A percentile compares a stretch with the other conserved stretches of the same genome.
These are phyloP conservation scores for Athene noctua DNA, from an alignment of 2,113 vertebrate species.

Conservation along the genomic window DNA sequence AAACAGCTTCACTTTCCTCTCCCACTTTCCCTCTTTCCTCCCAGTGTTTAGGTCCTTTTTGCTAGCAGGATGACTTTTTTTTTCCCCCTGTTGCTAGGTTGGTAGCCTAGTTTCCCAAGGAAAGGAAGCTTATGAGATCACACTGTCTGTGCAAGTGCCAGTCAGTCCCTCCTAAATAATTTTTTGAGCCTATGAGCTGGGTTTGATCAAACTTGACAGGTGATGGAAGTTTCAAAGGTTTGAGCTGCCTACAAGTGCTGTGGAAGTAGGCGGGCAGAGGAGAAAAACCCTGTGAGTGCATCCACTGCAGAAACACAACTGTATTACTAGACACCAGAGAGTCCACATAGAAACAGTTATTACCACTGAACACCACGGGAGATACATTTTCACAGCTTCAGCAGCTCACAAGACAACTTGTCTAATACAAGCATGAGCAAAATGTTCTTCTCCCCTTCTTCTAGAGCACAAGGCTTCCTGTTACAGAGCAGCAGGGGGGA, in stretches of 20 bases:
- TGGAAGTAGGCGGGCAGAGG: neutral
- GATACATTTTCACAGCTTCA: slow-evolving; percentile 4
- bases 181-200: slow-evolving; percentile 21
- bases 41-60: neutral
- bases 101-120: slow-evolving; percentile 40
- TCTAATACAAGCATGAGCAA: neutral
- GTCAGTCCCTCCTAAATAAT: slow-evolving; percentile 17
- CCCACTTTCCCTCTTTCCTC: neutral
- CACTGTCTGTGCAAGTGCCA: slow-evolving; percentile 44
- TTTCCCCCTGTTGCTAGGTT: neutral
- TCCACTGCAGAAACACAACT: neutral
- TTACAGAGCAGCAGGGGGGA: neutral
- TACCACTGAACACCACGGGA: neutral
- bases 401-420: neutral
- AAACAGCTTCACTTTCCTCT: neutral
- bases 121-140: slow-evolving; percentile 39
- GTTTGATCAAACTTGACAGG: slow-evolving; percentile 3
- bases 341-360: neutral
- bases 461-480: neutral
- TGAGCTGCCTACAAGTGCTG: neutral
- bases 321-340: neutral
- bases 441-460: slow-evolving; percentile 8
- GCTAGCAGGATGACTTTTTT: neutral
- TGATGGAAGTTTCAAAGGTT: neutral
- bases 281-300: neutral